A percentile compares a stretch with the other conserved stretches of the same genome.
phyloP scores from a whole-genome alignment of 2,888 invertebrate species.

The Spodoptera littoralis region DNA sequence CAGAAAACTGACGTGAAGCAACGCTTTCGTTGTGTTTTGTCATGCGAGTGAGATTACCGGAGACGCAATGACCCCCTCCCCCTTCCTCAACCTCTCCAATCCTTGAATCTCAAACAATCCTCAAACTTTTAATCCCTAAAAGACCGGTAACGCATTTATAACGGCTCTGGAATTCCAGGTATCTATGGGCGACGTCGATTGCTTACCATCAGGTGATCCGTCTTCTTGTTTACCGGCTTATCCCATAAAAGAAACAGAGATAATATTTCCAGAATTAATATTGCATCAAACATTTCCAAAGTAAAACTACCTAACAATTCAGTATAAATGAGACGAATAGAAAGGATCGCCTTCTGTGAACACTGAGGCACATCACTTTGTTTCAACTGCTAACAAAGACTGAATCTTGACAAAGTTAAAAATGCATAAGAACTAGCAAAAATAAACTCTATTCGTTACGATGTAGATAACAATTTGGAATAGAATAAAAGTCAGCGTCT shows the following conservation, averaged over 20 bases:
- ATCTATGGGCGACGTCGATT: too few relatives aligned
- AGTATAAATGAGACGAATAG: conserved; percentile 61
- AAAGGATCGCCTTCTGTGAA: conserved; percentile 61
- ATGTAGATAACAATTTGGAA: conserved; percentile 9
- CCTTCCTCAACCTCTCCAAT: too few relatives aligned
- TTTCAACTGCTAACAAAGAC: conserved; percentile 59
- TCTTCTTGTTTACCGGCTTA: too few relatives aligned
- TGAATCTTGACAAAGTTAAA: conserved; percentile 13
- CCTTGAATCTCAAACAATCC: too few relatives aligned
- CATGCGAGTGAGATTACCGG: too few relatives aligned
- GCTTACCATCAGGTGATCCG: too few relatives aligned
- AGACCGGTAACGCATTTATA: too few relatives aligned
- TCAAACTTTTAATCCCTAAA: too few relatives aligned
- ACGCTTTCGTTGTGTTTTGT: too few relatives aligned
- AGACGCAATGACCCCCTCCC: too few relatives aligned
- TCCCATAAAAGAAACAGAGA: background rate
- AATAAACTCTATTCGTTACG: conserved; percentile 2
- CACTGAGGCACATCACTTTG: conserved; percentile 67
- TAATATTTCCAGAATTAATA: conserved; percentile 12
- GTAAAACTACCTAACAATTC: conserved; percentile 30
- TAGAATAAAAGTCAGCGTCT: conserved; percentile 6
- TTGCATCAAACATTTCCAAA: conserved; percentile 26
- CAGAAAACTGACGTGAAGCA: too few relatives aligned
- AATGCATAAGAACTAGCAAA: background rate
- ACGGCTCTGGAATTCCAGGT: too few relatives aligned